phyloP scores from a whole-genome alignment of 2,888 invertebrate species.

The Drosophila dives region DNA sequence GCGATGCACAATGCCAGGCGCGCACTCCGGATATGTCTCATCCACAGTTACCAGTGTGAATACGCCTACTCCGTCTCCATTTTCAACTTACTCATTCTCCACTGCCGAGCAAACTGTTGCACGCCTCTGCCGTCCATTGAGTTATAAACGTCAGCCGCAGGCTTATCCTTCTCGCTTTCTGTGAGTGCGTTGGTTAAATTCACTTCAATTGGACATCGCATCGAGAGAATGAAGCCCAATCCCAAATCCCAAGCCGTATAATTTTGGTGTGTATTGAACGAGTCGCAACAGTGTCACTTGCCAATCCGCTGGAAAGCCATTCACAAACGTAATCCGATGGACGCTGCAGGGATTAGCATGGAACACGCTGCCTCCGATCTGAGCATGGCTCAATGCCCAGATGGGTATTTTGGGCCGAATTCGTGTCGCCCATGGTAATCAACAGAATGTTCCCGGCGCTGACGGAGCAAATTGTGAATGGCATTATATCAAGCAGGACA shows the following conservation, averaged over 20 bases:
- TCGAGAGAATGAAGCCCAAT: constrained; percentile 87
- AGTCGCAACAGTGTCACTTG: constrained; percentile 86
- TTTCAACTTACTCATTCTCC: constrained; percentile 67
- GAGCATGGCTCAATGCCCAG: constrained; percentile 88
- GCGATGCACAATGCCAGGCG: constrained; percentile 89
- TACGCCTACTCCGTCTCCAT: not conserved
- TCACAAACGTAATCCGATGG: constrained; percentile 91
- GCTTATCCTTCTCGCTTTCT: constrained; percentile 33
- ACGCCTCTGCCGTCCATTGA: constrained; percentile 85
- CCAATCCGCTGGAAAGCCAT: constrained; percentile 90
- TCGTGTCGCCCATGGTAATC: constrained; percentile 92
- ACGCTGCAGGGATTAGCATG: constrained; percentile 85
- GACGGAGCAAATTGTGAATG: constrained; percentile 37
- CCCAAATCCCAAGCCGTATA: constrained; percentile 91
- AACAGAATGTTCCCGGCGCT: constrained; percentile 65
- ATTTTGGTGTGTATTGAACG: constrained; percentile 88
- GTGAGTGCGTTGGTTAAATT: constrained; percentile 17
- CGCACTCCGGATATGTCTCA: constrained; percentile 91
- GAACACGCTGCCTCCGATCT: not conserved
- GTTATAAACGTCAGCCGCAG: constrained; percentile 54
- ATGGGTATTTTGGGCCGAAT: constrained; percentile 92
- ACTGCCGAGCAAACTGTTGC: constrained; percentile 87
- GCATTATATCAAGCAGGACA: constrained; percentile 27
- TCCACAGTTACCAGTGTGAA: constrained; percentile 87
- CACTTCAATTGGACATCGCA: constrained; percentile 88